Percentiles rank a stretch among this genome's conserved stretches.
Conservation (phyloP, 2,797 vertebrate species). For the Catostomus latipinnis region DNA sequence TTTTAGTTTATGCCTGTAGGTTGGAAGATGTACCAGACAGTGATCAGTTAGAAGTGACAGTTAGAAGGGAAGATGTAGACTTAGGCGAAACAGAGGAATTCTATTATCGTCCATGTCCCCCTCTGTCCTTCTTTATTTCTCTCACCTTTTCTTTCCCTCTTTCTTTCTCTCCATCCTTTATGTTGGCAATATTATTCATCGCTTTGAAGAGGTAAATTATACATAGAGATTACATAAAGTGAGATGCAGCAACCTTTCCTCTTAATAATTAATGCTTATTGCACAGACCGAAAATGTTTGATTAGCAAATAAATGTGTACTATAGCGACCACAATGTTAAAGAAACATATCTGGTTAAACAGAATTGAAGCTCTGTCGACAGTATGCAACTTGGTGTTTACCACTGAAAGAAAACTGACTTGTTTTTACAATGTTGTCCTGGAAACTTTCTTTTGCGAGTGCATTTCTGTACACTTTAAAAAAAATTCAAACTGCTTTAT, state of each 20-base stretch:
- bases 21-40: too few species aligned
- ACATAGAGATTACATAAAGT: constrained; percentile 65
- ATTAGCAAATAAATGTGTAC: constrained; percentile 46
- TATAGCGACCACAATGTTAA: constrained; percentile 28
- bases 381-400: not conserved
- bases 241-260: constrained; percentile 20
- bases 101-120: constrained; percentile 16
- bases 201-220: constrained; percentile 61
- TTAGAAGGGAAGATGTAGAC: too few species aligned
- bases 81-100: constrained; percentile 28
- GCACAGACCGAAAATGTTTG: constrained; percentile 38
- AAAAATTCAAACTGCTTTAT: too few species aligned
- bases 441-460: too few species aligned
- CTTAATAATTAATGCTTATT: constrained; percentile 62
- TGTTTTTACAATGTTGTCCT: too few species aligned
- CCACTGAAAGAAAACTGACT: not conserved
- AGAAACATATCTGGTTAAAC: too few species aligned
- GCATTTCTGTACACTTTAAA: too few species aligned
- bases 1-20: too few species aligned
- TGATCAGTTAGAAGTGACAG: too few species aligned
- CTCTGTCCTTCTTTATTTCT: not conserved
- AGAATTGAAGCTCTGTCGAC: too few species aligned
- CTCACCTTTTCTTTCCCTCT: not conserved
- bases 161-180: constrained; percentile 15
- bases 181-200: constrained; percentile 58